phyloP scores from a whole-genome alignment of 2,113 vertebrate genomes.

The Corythornis vintsioides region DNA sequence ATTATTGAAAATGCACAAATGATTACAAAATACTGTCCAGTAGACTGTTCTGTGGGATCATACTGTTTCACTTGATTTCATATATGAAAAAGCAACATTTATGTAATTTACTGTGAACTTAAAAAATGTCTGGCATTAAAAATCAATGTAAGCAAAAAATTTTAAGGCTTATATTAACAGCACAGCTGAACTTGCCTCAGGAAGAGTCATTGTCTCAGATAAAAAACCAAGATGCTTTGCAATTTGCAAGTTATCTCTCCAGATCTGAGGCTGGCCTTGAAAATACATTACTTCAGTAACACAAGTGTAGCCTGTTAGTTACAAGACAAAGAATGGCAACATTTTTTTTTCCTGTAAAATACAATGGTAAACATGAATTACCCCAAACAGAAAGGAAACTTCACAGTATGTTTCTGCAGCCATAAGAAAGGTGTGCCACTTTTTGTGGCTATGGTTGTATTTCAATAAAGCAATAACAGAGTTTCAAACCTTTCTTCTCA shows the following conservation, averaged over 20 bases:
- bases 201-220: not conserved
- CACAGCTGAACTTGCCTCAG: not conserved
- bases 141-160: not conserved
- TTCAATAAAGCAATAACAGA: not conserved
- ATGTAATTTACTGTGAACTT: not conserved
- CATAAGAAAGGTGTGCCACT: not conserved
- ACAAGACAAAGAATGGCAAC: not conserved
- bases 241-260: not conserved
- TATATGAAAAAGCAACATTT: not conserved
- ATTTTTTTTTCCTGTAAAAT: not conserved
- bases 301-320: not conserved
- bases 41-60: not conserved
- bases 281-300: not conserved
- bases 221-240: not conserved
- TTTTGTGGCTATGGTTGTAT: not conserved
- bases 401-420: constrained; percentile 8
- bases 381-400: constrained; percentile 5
- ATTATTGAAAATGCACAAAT: not conserved
- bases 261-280: constrained; percentile 29
- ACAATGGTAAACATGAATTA: constrained; percentile 10
- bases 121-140: not conserved
- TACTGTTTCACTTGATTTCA: not conserved
- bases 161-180: not conserved
- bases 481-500: not conserved
- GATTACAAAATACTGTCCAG: not conserved